Base-by-base conservation (phyloP, 2,888 invertebrate genomes). In the Melanotus villosus region DNA sequence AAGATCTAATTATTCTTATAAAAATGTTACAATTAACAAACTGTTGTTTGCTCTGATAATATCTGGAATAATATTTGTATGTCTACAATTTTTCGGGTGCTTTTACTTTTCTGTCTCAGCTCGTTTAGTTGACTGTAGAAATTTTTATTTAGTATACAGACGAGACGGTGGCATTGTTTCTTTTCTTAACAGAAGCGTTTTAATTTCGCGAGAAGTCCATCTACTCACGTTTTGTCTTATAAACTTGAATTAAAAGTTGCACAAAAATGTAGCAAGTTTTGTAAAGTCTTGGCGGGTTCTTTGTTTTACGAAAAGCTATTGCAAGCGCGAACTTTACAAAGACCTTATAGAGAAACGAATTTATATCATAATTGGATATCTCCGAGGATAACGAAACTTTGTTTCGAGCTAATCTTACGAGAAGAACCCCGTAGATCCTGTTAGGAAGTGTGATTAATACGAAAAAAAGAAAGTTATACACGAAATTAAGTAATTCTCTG, bases 401-500 rank as follows among this genome's bases (percentile, higher is more conserved):
- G 56, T 64, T 54, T 38, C 41, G 30, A 54, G 54, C 64, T 64
- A 64, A 64, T 54, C 64, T 64, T 64, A 64, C 41, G n/a, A 54
- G 63, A 52, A 54, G 9, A 64, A 41, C 64, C 36, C 45, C n/a
- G 59, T 34, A 32, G 26, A 60, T 60, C 47, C 59, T 12, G 14
- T 63, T 63, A 63, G 45, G 52, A 58, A 58, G 47, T 21, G 23
- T 45, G 54, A 56, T 57, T 65, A 65, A 57, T 57, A 47, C 36
- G 18, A 30, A 65, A 41, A 41, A 60, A 66, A 59, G 30, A 57
- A 59, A 21, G 38, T 52, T 60, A 45, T 45, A 54, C 19, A 45
- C 36, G 19, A 62, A 74, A 75, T 76, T 75, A 76, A 77, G 78
- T 70, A 75, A 76, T 76, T 76, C 64, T 65, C 60, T 43, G 41